A percentile compares a stretch with the other conserved stretches of the same genome.
Evolutionary conservation across 2,888 invertebrate species (phyloP).

Genomic region (Lacanobia wlatinum): DNA sequence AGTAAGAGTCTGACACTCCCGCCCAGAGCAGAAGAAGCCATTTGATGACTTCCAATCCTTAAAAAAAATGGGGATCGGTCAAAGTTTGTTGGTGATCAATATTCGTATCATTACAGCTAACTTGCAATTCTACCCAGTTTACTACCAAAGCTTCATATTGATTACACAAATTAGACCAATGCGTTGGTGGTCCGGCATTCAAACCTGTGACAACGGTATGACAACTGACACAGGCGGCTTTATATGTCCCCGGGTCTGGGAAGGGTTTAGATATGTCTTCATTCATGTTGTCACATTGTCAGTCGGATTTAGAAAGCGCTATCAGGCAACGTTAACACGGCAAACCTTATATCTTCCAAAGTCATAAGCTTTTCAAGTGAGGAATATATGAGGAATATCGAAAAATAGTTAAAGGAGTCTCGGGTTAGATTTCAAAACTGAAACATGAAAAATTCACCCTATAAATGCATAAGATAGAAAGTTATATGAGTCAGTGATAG

Average conservation of each 20-base stretch:
- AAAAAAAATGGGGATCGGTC: no score
- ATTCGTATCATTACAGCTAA: background rate
- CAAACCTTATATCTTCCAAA: background rate
- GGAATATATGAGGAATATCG: no score
- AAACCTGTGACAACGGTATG: slow-evolving; percentile 31
- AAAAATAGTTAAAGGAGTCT: no score
- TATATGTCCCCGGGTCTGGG: background rate
- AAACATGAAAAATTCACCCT: no score
- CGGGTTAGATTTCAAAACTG: no score
- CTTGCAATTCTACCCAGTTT: slow-evolving; percentile 4
- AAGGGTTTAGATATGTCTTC: slow-evolving; percentile 1
- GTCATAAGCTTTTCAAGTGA: no score
- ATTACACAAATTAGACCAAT: background rate
- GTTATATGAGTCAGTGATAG: no score
- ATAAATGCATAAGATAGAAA: background rate
- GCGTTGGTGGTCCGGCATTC: background rate
- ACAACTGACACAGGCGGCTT: slow-evolving; percentile 23
- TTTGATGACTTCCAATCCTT: no score
- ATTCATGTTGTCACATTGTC: background rate
- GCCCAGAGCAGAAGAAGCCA: no score
- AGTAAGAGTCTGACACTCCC: no score
- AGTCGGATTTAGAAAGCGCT: slow-evolving; percentile 7
- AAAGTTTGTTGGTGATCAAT: background rate
- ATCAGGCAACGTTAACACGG: background rate
- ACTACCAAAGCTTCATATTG: background rate